Evolutionary conservation across 2,888 invertebrate species (phyloP), one percentile per base, ranked within the genome.

Genomic region (Campoplex capitator): DNA sequence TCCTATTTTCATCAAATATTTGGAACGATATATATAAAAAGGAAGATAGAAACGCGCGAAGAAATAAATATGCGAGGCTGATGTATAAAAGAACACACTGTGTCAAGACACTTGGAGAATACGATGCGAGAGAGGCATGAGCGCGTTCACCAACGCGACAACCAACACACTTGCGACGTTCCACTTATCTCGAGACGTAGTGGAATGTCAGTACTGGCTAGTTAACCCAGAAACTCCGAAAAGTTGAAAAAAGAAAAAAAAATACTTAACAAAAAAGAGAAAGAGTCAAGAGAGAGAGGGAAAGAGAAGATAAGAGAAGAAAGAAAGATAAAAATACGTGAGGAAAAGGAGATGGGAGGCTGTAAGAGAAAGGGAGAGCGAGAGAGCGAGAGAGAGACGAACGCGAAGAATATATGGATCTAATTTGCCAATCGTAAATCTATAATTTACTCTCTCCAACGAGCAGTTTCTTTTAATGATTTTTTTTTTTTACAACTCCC

Each of bases 141-240:
- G 79, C 79, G 51, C 84, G 77, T 75, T 73, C 86, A 78, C 81
- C 68, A 79, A 87, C 80, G 84, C 54, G 78, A 62, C 79, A 76
- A 86, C 86, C 81, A 85, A 89, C 86, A 89, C 89, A 88, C 82
- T 83, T 77, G 80, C 82, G 87, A 87, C 89, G 92, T 92, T 91
- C 91, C 90, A 92, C 92, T 93, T 92, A 92, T 92, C 90, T 89
- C 83, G 76, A 87, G 82, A 89, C 89, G 89, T 90, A 91, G 91
- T 90, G 90, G 91, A 92, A 91, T 91, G 89, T 88, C 79, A 65
- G 79, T 56, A 81, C 74, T 83, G 90, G 86, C 89, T 91, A 90
- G 91, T 91, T 93, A 91, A 91, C 92, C 90, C 91, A 91, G 91
- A 91, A 91, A 80, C 77, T 85, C 75, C 84, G 85, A 80, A 85